A percentile compares a stretch with the other conserved stretches of the same genome.
Evolutionary conservation across 2,797 vertebrate genomes (phyloP).

Genomic region (Peromyscus eremicus): DNA sequence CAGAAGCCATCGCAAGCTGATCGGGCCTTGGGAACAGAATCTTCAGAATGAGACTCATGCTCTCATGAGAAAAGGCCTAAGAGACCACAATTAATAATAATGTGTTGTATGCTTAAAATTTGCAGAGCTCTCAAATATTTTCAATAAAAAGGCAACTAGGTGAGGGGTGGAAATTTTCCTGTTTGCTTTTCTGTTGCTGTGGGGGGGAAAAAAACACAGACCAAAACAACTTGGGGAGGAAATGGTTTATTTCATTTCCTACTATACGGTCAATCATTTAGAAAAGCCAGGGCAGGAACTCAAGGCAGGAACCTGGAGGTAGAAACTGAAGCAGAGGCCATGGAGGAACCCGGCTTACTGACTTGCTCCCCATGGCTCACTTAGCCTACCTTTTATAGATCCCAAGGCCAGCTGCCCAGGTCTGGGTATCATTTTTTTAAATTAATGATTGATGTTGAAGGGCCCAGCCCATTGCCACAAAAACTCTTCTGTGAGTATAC

Average conservation of each 20-base stretch:
- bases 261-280: not conserved
- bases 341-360: too few relatives aligned
- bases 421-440: not conserved
- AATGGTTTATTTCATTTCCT: not conserved
- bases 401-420: not conserved
- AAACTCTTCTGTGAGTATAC: not conserved
- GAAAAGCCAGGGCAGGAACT: not conserved
- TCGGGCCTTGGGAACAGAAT: too few relatives aligned
- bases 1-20: not conserved
- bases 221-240: not conserved
- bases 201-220: not conserved
- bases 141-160: not conserved
- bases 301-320: not conserved
- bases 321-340: not conserved
- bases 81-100: not conserved
- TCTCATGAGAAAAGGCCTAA: not conserved
- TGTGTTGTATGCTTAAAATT: not conserved
- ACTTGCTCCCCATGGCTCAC: not conserved
- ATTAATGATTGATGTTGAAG: not conserved
- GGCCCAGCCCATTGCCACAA: not conserved
- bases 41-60: too few relatives aligned
- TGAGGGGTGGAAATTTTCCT: not conserved
- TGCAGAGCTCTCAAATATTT: not conserved
- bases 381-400: not conserved
- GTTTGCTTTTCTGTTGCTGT: not conserved